phyloP scores from a whole-genome alignment of 2,888 invertebrate species.

The Drosophila siamana region DNA sequence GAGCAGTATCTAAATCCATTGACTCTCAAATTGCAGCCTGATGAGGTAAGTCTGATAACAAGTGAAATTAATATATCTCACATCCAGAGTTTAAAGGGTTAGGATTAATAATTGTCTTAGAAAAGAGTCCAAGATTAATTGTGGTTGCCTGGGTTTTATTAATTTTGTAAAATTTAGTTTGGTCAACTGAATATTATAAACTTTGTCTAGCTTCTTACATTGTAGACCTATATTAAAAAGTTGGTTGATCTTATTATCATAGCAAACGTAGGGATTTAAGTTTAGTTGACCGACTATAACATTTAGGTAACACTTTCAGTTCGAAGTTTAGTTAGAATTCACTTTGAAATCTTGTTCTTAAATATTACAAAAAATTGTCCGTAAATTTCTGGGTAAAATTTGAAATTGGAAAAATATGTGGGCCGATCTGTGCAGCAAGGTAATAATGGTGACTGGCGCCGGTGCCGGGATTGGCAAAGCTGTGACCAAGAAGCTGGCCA shows the following conservation, averaged over 20 bases:
- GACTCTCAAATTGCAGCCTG: slow-evolving; percentile 44
- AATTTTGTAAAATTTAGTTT: no score
- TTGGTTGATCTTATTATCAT: not conserved
- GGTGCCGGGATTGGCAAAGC: not conserved
- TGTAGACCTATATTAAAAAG: no score
- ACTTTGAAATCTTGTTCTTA: not conserved
- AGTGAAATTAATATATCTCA: not conserved
- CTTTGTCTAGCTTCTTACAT: no score
- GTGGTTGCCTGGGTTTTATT: no score
- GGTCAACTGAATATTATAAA: no score
- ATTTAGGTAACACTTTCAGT: not conserved
- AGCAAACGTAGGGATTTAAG: not conserved
- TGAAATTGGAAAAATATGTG: not conserved
- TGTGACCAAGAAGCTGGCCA: not conserved
- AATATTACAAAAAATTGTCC: not conserved
- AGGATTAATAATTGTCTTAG: no score
- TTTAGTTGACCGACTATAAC: not conserved
- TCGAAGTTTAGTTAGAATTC: no score
- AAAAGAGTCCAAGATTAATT: no score
- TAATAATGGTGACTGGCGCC: not conserved
- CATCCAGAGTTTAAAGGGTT: no score
- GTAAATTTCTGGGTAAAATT: not conserved
- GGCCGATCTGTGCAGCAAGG: not conserved
- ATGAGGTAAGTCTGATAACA: slow-evolving; percentile 66
- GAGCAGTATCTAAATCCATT: slow-evolving; percentile 58